phyloP scores from a whole-genome alignment of 2,888 invertebrate species.

The Polyommatus icarus region DNA sequence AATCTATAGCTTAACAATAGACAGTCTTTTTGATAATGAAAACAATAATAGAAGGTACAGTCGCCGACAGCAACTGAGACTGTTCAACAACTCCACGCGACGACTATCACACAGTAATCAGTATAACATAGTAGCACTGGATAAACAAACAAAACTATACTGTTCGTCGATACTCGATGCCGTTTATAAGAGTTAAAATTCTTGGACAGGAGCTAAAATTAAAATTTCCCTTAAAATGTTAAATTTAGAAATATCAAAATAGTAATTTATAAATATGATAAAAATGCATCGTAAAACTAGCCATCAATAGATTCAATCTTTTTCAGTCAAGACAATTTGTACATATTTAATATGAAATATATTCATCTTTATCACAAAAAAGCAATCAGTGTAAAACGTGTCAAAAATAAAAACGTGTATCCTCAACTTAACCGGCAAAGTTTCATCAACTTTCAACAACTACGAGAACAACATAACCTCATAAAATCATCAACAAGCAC shows the following conservation, averaged over 20 bases:
- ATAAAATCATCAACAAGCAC: constrained; percentile 28
- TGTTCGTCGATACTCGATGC: background rate
- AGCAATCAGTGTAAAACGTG: constrained; percentile 23
- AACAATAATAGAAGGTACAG: constrained; percentile 53
- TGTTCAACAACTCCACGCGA: background rate
- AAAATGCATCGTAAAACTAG: constrained; percentile 34
- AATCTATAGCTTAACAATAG: constrained; percentile 75
- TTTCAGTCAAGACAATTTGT: constrained; percentile 27
- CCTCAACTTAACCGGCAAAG: constrained; percentile 3
- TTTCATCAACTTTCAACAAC: constrained; percentile 7
- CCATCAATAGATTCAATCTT: constrained; percentile 32
- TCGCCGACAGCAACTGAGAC: constrained; percentile 43
- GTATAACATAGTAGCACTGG: constrained; percentile 13
- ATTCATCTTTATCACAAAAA: constrained; percentile 24
- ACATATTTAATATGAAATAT: constrained; percentile 29
- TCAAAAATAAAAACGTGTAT: constrained; percentile 25
- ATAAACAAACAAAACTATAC: constrained; percentile 16
- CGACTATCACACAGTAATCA: background rate
- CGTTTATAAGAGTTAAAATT: background rate
- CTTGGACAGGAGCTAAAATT: constrained; percentile 9
- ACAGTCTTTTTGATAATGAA: constrained; percentile 77
- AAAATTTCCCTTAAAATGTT: constrained; percentile 22
- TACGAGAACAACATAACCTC: constrained; percentile 28
- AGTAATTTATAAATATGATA: constrained; percentile 31
- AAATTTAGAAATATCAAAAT: constrained; percentile 30